Conservation (phyloP, 2,797 vertebrate species). For the Channa striata region DNA sequence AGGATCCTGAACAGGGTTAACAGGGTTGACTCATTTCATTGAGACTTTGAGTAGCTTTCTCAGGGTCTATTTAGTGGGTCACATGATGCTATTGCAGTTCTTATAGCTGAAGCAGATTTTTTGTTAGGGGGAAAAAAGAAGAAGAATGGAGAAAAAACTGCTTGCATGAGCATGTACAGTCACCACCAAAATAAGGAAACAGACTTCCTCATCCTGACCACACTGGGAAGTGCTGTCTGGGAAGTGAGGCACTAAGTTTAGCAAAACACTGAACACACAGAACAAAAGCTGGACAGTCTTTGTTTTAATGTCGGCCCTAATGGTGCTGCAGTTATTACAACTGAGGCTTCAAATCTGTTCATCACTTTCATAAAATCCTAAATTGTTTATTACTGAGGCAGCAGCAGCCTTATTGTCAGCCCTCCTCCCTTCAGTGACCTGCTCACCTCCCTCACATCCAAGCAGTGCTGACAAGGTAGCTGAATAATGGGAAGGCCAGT, state of each 20-base stretch:
- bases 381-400: conserved; percentile 9
- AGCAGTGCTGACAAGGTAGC: conserved; percentile 40
- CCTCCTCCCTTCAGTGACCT: conserved; percentile 26
- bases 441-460: conserved; percentile 24
- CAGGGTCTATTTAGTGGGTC: background rate
- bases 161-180: conserved; percentile 54
- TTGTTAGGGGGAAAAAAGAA: background rate
- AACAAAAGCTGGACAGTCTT: background rate
- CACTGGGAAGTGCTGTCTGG: conserved; percentile 51
- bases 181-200: conserved; percentile 69
- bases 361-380: background rate
- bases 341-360: background rate
- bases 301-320: background rate
- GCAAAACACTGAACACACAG: conserved; percentile 23
- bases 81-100: conserved; percentile 13
- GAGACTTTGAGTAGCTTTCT: background rate
- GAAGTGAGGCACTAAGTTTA: conserved; percentile 25
- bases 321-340: background rate
- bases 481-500: conserved; percentile 53
- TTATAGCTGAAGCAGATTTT: conserved; percentile 22
- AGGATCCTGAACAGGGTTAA: background rate
- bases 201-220: conserved; percentile 18
- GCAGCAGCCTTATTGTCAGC: background rate
- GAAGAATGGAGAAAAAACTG: conserved; percentile 41
- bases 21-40: background rate